Evolutionary conservation across 2,113 vertebrate species (phyloP).

Genomic region (Coracopsis vasa): DNA sequence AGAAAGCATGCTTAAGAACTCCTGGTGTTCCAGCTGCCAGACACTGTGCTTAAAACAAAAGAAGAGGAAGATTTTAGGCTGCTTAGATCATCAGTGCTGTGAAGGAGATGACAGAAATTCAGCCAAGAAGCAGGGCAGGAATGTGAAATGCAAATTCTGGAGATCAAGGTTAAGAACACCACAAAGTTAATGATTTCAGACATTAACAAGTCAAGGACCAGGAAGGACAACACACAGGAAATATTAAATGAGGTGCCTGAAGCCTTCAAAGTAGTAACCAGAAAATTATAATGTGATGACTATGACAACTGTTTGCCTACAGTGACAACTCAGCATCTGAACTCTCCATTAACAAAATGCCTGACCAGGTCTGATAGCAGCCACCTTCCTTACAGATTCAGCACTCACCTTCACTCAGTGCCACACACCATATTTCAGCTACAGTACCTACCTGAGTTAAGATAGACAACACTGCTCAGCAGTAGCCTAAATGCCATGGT

Average conservation of each 20-base stretch:
- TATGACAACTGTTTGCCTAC: background rate
- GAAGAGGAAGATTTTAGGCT: background rate
- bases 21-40: background rate
- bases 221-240: background rate
- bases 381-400: background rate
- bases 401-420: rapidly evolving
- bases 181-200: background rate
- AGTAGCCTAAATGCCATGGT: background rate
- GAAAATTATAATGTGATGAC: rapidly evolving
- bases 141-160: background rate
- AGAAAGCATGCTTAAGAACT: background rate
- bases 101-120: background rate
- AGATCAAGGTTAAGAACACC: background rate
- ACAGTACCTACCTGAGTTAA: background rate
- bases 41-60: background rate
- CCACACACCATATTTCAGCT: background rate
- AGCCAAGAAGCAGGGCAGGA: background rate
- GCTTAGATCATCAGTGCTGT: background rate
- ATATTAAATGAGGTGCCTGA: background rate
- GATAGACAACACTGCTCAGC: background rate
- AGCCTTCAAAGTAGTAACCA: background rate
- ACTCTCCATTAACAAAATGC: background rate
- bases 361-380: background rate
- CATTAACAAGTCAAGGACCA: background rate
- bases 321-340: background rate